Percentiles rank a stretch among this genome's conserved stretches.
phyloP scores from a whole-genome alignment of 2,888 invertebrate species.

The Hypomecis punctinalis region DNA sequence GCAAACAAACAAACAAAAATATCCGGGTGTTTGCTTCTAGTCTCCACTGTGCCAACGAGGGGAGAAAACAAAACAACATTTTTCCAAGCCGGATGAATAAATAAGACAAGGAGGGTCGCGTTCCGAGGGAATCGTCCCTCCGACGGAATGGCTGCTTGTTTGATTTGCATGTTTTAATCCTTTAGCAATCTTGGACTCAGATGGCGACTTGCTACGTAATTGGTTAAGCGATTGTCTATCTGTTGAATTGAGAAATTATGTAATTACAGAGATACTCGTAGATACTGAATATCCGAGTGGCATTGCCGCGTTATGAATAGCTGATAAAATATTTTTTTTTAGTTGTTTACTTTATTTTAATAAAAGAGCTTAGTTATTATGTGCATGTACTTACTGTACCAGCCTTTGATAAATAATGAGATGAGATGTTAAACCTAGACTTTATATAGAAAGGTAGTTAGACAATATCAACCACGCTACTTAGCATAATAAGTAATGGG shows the following conservation, averaged over 20 bases:
- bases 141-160: slow-evolving; percentile 72
- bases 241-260: slow-evolving; percentile 33
- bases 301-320: no score
- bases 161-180: slow-evolving; percentile 85
- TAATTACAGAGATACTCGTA: neutral
- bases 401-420: no score
- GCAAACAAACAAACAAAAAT: slow-evolving; percentile 2
- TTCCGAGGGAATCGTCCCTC: slow-evolving; percentile 68
- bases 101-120: slow-evolving; percentile 78
- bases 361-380: no score
- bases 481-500: no score
- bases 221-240: slow-evolving; percentile 48
- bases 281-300: no score
- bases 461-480: no score
- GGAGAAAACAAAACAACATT: slow-evolving; percentile 83
- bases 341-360: no score
- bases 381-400: no score
- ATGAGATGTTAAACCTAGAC: no score
- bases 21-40: slow-evolving; percentile 16
- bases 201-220: slow-evolving; percentile 54
- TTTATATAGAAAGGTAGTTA: no score
- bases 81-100: slow-evolving; percentile 82
- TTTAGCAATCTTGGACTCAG: slow-evolving; percentile 70
- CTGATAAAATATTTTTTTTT: no score
- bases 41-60: slow-evolving; percentile 55